These are phyloP conservation scores for Macaca mulatta DNA, from an alignment of 2,113 vertebrate species.

Conservation along the genomic window DNA sequence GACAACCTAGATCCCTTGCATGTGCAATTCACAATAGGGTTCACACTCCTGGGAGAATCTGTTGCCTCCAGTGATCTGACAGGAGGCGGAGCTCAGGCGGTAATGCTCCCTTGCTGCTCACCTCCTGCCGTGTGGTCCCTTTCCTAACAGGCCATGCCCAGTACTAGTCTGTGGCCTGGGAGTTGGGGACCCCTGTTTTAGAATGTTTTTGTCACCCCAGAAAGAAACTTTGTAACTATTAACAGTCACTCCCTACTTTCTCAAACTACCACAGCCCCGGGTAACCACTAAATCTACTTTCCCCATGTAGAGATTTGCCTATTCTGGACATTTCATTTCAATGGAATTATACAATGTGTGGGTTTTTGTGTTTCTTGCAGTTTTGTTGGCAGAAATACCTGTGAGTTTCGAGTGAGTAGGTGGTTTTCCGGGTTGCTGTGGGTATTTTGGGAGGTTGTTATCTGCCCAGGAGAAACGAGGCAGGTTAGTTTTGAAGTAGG, in stretches of 20 bases:
- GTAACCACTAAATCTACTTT: neutral
- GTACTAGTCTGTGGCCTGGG: too few relatives aligned
- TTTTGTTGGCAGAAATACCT: slow-evolving; percentile 24
- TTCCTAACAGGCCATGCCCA: too few relatives aligned
- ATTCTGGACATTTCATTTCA: neutral
- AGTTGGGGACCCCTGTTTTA: neutral
- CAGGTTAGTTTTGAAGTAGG: slow-evolving; percentile 32
- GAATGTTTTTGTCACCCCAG: neutral
- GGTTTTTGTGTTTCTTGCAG: neutral
- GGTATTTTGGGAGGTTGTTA: neutral
- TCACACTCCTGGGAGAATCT: too few relatives aligned
- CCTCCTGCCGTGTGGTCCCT: too few relatives aligned
- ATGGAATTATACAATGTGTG: neutral
- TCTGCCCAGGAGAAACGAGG: neutral
- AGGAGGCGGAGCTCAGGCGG: too few relatives aligned
- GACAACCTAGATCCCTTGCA: too few relatives aligned
- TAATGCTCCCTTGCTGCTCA: too few relatives aligned
- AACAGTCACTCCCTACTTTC: neutral
- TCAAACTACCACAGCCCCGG: neutral
- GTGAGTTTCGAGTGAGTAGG: neutral
- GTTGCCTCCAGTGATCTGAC: too few relatives aligned
- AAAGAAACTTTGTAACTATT: neutral
- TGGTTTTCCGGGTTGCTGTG: neutral
- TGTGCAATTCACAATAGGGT: too few relatives aligned
- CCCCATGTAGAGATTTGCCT: neutral